phyloP scores from a whole-genome alignment of 92 coral and sea anemone species.

The Zoanthus solanderi region DNA sequence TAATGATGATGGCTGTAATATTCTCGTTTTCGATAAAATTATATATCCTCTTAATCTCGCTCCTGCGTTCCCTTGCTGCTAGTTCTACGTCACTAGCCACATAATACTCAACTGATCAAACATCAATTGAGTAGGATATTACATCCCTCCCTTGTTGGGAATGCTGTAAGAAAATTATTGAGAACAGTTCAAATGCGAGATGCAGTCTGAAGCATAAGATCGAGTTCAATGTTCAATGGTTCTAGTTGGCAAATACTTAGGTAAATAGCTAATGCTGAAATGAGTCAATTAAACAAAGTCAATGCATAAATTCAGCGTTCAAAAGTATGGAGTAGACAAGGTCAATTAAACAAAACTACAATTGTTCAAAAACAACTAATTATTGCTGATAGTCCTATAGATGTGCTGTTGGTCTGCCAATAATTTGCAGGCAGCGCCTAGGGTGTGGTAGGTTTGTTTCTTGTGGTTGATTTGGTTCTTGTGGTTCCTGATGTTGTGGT shows the following conservation, averaged over 20 bases:
- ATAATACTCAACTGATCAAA: too few species aligned
- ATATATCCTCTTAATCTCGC: too few species aligned
- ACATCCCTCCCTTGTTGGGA: not conserved
- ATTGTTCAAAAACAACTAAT: not conserved
- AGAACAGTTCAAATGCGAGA: not conserved
- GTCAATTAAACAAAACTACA: too few species aligned
- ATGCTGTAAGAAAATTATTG: not conserved
- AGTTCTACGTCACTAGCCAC: too few species aligned
- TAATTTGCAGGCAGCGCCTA: not conserved
- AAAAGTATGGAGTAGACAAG: too few species aligned
- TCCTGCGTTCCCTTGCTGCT: too few species aligned
- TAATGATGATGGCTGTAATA: too few species aligned
- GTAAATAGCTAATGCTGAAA: not conserved
- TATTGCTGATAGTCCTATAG: conserved; percentile 9
- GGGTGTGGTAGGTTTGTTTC: not conserved
- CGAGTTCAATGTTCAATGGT: not conserved
- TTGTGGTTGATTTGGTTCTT: not conserved
- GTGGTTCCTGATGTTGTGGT: not conserved
- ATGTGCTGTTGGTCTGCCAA: conserved; percentile 17
- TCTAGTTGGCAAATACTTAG: not conserved
- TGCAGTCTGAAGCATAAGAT: not conserved
- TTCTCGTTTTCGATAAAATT: too few species aligned
- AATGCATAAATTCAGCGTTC: not conserved
- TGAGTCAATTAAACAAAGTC: not conserved
- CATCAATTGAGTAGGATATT: too few species aligned